A percentile compares a stretch with the other conserved stretches of the same genome.
Conservation (phyloP, 2,888 invertebrate species). For the Heliconius ismenius region DNA sequence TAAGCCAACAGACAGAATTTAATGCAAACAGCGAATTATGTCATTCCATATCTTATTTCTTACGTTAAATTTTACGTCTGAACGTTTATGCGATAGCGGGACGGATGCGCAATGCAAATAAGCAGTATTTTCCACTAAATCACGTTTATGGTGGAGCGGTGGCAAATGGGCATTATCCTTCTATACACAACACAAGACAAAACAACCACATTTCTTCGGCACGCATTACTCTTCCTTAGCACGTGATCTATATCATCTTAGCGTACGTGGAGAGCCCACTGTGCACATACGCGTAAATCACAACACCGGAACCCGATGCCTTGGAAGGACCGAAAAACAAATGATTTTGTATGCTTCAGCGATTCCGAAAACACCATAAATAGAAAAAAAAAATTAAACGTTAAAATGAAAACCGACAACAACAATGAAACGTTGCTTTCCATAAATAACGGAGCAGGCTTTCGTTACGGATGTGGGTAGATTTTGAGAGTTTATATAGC, state of each 20-base stretch:
- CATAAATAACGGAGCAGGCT: slow-evolving; percentile 79
- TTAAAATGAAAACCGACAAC: slow-evolving; percentile 76
- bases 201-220: slow-evolving; percentile 61
- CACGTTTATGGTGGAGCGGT: slow-evolving; percentile 62
- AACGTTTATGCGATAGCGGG: slow-evolving; percentile 62
- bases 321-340: slow-evolving; percentile 68
- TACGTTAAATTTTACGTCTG: slow-evolving; percentile 62
- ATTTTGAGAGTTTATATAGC: slow-evolving; percentile 76
- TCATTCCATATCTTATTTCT: slow-evolving; percentile 66
- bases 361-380: slow-evolving; percentile 68
- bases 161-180: slow-evolving; percentile 60
- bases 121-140: slow-evolving; percentile 70
- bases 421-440: slow-evolving; percentile 77
- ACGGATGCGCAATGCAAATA: slow-evolving; percentile 73
- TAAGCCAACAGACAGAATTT: slow-evolving; percentile 37
- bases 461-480: slow-evolving; percentile 78
- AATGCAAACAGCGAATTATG: slow-evolving; percentile 58
- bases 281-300: slow-evolving; percentile 58
- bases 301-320: slow-evolving; percentile 62
- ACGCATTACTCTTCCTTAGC: slow-evolving; percentile 58
- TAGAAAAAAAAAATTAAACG: slow-evolving; percentile 71
- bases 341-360: slow-evolving; percentile 62
- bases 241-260: slow-evolving; percentile 55
- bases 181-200: slow-evolving; percentile 61
- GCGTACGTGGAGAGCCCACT: slow-evolving; percentile 53